Evolutionary conservation across 2,113 vertebrate species (phyloP).

Genomic region (Brachionichthys hirsutus): DNA sequence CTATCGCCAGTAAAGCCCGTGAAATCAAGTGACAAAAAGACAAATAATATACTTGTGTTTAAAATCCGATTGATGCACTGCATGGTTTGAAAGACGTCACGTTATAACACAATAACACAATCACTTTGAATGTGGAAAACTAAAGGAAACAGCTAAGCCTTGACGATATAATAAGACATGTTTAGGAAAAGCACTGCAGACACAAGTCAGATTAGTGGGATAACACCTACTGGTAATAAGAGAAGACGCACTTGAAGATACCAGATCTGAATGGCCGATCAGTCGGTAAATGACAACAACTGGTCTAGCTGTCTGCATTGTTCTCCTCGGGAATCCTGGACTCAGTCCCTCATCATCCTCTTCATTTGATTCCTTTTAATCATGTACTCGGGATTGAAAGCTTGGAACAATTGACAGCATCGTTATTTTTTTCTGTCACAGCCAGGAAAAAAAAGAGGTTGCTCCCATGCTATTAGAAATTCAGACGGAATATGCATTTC

Average conservation of each 20-base stretch:
- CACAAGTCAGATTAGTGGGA: constrained; percentile 6
- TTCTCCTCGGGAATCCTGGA: constrained; percentile 38
- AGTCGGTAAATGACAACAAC: constrained; percentile 32
- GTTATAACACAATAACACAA: constrained; percentile 23
- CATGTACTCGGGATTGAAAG: constrained; percentile 60
- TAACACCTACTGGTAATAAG: constrained; percentile 15
- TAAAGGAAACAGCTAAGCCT: constrained; percentile 1
- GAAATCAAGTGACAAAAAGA: not conserved
- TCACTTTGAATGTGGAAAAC: not conserved
- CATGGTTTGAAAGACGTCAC: constrained; percentile 14
- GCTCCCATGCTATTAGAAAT: constrained; percentile 70
- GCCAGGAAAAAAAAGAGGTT: constrained; percentile 61
- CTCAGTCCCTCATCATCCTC: constrained; percentile 53
- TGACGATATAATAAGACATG: constrained; percentile 4
- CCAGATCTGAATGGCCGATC: constrained; percentile 29
- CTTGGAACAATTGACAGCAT: constrained; percentile 82
- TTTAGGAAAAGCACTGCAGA: constrained; percentile 10
- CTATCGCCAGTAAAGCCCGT: not conserved
- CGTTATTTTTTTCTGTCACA: constrained; percentile 80
- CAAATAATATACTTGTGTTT: not conserved
- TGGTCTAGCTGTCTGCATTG: constrained; percentile 24
- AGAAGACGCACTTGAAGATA: constrained; percentile 26
- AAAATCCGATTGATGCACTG: not conserved
- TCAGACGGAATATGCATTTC: constrained; percentile 55
- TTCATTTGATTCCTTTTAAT: constrained; percentile 65